Evolutionary conservation across 2,888 invertebrate species (phyloP).

Genomic region (Capitulum mitella): DNA sequence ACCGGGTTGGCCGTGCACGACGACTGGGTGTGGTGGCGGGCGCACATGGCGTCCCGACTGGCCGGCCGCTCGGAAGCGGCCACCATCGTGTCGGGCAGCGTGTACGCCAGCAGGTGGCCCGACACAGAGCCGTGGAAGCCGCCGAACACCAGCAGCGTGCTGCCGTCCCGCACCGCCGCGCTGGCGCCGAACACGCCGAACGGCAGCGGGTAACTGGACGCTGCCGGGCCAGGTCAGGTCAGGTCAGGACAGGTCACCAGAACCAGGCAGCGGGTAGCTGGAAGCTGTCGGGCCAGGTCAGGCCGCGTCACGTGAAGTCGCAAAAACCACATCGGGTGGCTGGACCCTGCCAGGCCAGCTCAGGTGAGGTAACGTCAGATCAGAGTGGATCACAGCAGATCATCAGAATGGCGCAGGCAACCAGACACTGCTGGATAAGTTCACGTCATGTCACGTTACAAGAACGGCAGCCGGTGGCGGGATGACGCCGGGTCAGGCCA

Average conservation of each 20-base stretch:
- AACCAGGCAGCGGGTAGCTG: neutral
- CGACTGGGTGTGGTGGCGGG: conserved; percentile 37
- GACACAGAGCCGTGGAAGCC: conserved; percentile 90
- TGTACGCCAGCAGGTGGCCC: conserved; percentile 72
- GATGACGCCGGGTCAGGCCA: too few species aligned
- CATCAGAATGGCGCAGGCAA: too few species aligned
- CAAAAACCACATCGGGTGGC: conserved; percentile 74
- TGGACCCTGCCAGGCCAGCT: neutral
- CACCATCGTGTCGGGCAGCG: conserved; percentile 73
- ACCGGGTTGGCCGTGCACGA: conserved; percentile 81
- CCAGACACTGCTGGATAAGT: too few species aligned
- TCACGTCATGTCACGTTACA: too few species aligned
- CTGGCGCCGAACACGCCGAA: conserved; percentile 88
- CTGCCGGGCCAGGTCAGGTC: neutral
- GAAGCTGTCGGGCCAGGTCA: neutral
- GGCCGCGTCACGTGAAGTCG: conserved; percentile 58
- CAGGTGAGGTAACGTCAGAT: neutral
- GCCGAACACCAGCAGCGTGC: conserved; percentile 74
- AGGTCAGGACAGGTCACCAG: neutral
- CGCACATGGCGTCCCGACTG: conserved; percentile 68
- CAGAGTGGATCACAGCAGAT: neutral
- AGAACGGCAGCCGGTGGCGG: too few species aligned
- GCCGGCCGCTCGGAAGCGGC: conserved; percentile 56
- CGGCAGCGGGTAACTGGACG: conserved; percentile 60
- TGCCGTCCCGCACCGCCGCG: conserved; percentile 69